Conservation (phyloP, 2,113 vertebrate genomes). For the Clarias macrocephalus region DNA sequence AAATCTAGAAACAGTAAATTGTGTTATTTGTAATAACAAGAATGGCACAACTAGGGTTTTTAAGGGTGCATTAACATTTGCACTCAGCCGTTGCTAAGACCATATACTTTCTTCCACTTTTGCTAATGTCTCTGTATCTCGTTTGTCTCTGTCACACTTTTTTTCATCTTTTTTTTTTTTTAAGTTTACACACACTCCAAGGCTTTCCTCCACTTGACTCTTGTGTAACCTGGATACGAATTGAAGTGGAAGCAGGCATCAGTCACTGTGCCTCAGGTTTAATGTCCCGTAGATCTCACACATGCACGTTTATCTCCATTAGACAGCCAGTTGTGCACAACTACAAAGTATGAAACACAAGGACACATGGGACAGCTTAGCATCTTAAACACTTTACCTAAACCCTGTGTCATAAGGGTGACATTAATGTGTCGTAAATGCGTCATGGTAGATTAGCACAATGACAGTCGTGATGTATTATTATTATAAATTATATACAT, state of each 20-base stretch:
- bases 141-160: neutral
- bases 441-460: neutral
- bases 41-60: too few species aligned
- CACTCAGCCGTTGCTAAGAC: constrained; percentile 13
- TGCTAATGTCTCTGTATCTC: neutral
- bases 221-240: neutral
- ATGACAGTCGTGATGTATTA: neutral
- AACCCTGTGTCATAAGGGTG: neutral
- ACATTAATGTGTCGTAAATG: neutral
- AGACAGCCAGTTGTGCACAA: constrained; percentile 50
- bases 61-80: neutral
- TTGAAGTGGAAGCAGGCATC: constrained; percentile 43
- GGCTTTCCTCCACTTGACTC: constrained; percentile 17
- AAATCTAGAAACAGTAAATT: neutral
- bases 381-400: neutral
- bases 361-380: neutral
- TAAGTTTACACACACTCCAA: constrained; percentile 9
- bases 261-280: constrained; percentile 54
- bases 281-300: constrained; percentile 61
- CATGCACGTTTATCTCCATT: constrained; percentile 42
- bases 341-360: constrained; percentile 39
- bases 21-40: neutral
- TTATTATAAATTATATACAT: neutral
- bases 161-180: constrained; percentile 16
- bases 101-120: constrained; percentile 6